Evolutionary conservation across 1,140 invertebrate genomes (phyloP).

Genomic region (Belonocnema kinseyi): DNA sequence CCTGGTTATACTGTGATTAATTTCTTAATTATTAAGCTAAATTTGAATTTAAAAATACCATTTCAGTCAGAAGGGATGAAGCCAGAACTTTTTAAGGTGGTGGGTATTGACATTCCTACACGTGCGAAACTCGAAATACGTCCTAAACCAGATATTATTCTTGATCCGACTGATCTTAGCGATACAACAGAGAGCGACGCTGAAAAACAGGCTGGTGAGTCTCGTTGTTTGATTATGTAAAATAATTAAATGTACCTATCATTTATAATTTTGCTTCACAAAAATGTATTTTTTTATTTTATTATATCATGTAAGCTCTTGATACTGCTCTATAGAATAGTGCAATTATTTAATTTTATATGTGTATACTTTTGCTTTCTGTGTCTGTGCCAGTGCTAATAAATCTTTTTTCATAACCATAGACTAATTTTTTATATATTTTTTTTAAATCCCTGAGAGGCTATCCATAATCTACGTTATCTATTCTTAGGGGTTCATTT

Average conservation of each 20-base stretch:
- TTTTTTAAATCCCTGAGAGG: background rate
- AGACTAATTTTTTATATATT: slow-evolving; percentile 28
- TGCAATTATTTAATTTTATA: slow-evolving; percentile 35
- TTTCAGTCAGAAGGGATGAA: slow-evolving; percentile 19
- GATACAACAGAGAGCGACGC: slow-evolving; percentile 89
- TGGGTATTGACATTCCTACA: background rate
- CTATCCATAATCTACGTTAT: no score
- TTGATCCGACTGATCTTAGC: slow-evolving; percentile 84
- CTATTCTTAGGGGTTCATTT: no score
- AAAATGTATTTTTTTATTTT: slow-evolving; percentile 11
- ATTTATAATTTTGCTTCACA: no score
- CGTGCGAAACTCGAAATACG: slow-evolving; percentile 37
- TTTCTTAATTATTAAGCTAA: background rate
- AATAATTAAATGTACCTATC: slow-evolving; percentile 1
- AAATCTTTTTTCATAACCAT: background rate
- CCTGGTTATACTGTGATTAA: background rate
- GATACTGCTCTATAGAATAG: background rate
- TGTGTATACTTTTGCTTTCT: slow-evolving; percentile 1
- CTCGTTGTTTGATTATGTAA: slow-evolving; percentile 16
- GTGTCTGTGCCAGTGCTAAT: no score
- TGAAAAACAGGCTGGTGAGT: slow-evolving; percentile 75
- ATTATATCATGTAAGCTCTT: background rate
- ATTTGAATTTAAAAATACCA: background rate
- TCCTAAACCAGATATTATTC: slow-evolving; percentile 53
- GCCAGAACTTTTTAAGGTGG: background rate